Percentiles rank a stretch among this genome's conserved stretches.
Conservation (phyloP, 2,888 invertebrate genomes). For the Ennomos erosarius region DNA sequence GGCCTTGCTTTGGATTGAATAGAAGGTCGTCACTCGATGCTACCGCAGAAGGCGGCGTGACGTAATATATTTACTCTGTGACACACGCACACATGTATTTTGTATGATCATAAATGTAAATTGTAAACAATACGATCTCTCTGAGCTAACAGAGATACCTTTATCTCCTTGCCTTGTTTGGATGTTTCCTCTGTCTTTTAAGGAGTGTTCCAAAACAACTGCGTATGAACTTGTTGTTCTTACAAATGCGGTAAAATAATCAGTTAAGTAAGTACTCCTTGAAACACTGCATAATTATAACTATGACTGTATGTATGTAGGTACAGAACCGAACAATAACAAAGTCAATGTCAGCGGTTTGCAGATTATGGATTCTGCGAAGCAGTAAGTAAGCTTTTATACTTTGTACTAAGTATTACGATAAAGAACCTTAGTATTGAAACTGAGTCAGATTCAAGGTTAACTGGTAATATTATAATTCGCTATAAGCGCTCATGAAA, state of each 20-base stretch:
- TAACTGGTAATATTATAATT: slow-evolving; percentile 43
- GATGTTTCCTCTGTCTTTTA: slow-evolving; percentile 12
- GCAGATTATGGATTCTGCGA: slow-evolving; percentile 47
- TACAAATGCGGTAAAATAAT: slow-evolving; percentile 9
- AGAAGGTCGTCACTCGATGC: slow-evolving; percentile 53
- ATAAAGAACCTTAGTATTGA: slow-evolving; percentile 58
- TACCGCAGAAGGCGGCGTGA: slow-evolving; percentile 50
- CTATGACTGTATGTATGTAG: neutral
- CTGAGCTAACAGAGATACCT: slow-evolving; percentile 27
- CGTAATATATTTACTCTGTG: slow-evolving; percentile 50
- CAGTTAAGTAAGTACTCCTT: slow-evolving; percentile 20
- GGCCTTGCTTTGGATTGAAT: slow-evolving; percentile 49
- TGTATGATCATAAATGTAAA: slow-evolving; percentile 47
- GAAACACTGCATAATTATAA: slow-evolving; percentile 13
- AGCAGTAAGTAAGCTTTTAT: slow-evolving; percentile 43
- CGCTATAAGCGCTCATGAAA: slow-evolving; percentile 4
- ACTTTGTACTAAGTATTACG: slow-evolving; percentile 50
- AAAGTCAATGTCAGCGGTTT: slow-evolving; percentile 58
- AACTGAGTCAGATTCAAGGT: slow-evolving; percentile 60
- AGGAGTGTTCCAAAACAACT: slow-evolving; percentile 19
- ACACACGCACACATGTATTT: slow-evolving; percentile 22
- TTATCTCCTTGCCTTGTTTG: slow-evolving; percentile 35
- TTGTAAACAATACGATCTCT: slow-evolving; percentile 54
- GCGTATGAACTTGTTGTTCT: slow-evolving; percentile 11
- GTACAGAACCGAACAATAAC: slow-evolving; percentile 27